Percentiles rank a stretch among this genome's conserved stretches.
Evolutionary conservation across 37 sponge, comb jelly and placozoan genomes (phyloP).

Genomic region (Bolinopsis microptera): DNA sequence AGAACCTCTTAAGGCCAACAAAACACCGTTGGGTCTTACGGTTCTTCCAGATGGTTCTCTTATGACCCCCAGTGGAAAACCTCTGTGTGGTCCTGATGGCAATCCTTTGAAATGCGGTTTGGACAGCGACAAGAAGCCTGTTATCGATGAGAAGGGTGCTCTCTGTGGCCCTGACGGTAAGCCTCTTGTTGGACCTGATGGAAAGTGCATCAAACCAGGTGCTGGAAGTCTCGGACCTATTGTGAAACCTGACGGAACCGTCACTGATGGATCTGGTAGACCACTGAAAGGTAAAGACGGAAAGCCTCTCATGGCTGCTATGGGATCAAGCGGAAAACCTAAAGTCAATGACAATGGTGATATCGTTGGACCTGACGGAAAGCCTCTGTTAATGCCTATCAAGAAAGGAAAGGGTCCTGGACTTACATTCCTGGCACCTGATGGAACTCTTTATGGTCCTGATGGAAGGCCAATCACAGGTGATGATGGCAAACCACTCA

Average conservation of each 20-base stretch:
- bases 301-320: slow-evolving; percentile 54
- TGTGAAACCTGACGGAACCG: slow-evolving; percentile 51
- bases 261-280: slow-evolving; percentile 36
- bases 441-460: slow-evolving; percentile 58
- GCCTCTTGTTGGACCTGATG: slow-evolving; percentile 66
- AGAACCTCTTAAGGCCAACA: slow-evolving; percentile 38
- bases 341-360: slow-evolving; percentile 60
- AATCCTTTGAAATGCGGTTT: slow-evolving; percentile 56
- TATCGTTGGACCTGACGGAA: slow-evolving; percentile 44
- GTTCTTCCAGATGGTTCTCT: slow-evolving; percentile 44
- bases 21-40: slow-evolving; percentile 17
- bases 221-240: slow-evolving; percentile 56
- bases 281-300: slow-evolving; percentile 51
- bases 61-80: slow-evolving; percentile 54
- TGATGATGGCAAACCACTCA: slow-evolving; percentile 44
- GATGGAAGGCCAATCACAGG: slow-evolving; percentile 34
- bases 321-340: slow-evolving; percentile 47
- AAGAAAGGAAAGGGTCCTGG: slow-evolving; percentile 50
- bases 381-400: slow-evolving; percentile 13
- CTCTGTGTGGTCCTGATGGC: slow-evolving; percentile 58
- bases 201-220: slow-evolving; percentile 57
- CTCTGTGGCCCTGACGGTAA: slow-evolving; percentile 62
- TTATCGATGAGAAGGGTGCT: slow-evolving; percentile 59
- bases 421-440: not conserved
- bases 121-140: slow-evolving; percentile 29